Evolutionary conservation across 2,888 invertebrate species (phyloP), one percentile per base, ranked within the genome.

Genomic region (Conus canariensis): DNA sequence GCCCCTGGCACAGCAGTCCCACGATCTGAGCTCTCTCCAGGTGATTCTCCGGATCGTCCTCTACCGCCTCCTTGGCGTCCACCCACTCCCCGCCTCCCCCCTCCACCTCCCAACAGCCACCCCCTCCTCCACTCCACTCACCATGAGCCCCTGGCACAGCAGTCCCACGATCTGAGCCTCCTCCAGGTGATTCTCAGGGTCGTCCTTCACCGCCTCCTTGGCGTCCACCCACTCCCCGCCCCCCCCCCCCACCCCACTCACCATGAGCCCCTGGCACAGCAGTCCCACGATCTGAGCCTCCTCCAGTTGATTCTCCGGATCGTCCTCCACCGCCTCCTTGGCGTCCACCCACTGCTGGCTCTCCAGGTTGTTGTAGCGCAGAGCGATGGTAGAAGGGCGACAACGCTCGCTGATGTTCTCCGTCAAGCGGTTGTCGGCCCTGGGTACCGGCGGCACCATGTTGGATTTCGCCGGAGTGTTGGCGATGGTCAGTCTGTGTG

Each of bases 281-380:
- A 95, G 93, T 80, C 92, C 90, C 67, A 93, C 93, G 4, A 95
- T 92, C 10, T 91, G 90, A 9, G 93, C 94, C 90, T 95, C 95
- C n/a, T 92, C 91, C 59, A 89, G 16, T 25, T 94, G 92, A 45
- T 91, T 92, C 22, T 85, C 56, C 25, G 92, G 92, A 12, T 91
- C 92, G 70, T 95, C 95, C 90, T 95, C 95, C 22, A 95, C 85
- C 0, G 92, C 91, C 90, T 95, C 95, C 90, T 95, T 95, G 86
- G 95, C 95, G 86, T 95, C 95, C 90, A 95, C 93, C 95, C 95
- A 95, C 89, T 95, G 90, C 91, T 95, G 94, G n/a, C 94, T 94
- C 90, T 95, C 95, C 19, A 95, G 92, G 9, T 93, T 93, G 88
- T 94, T 94, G 90, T 95, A 95, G 70, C 92, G 90, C 83, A 94